A percentile compares a stretch with the other conserved stretches of the same genome.
These are phyloP conservation scores for Chesias legatella DNA, from an alignment of 2,888 invertebrate species.

Conservation along the genomic window DNA sequence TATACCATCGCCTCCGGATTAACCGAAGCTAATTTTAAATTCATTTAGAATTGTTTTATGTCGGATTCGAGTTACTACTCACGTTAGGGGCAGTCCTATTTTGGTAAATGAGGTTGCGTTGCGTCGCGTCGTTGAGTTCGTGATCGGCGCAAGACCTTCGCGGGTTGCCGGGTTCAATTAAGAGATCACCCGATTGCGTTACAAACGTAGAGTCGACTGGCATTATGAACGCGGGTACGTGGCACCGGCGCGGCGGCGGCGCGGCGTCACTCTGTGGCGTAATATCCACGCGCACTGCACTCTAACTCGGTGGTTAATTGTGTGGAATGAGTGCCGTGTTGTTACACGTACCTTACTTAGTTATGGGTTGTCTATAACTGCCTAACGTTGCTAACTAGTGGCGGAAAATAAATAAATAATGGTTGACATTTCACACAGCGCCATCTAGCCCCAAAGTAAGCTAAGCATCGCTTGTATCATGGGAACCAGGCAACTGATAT, in stretches of 20 bases:
- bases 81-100: slow-evolving; percentile 28
- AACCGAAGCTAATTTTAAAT: slow-evolving; percentile 4
- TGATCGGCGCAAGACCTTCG: slow-evolving; percentile 52
- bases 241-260: too few relatives aligned
- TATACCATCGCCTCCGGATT: too few relatives aligned
- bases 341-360: slow-evolving; percentile 25
- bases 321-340: slow-evolving; percentile 42
- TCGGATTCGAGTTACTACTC: slow-evolving; percentile 11
- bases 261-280: slow-evolving; percentile 56
- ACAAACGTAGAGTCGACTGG: slow-evolving; percentile 49
- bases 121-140: slow-evolving; percentile 30
- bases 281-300: slow-evolving; percentile 57
- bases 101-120: slow-evolving; percentile 36
- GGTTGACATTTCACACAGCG: too few relatives aligned
- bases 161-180: slow-evolving; percentile 61
- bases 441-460: too few relatives aligned
- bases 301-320: slow-evolving; percentile 51
- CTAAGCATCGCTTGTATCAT: too few relatives aligned
- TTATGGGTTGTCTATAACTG: slow-evolving; percentile 9
- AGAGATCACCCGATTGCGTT: slow-evolving; percentile 59
- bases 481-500: too few relatives aligned
- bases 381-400: slow-evolving; percentile 34
- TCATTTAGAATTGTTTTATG: slow-evolving; percentile 1
- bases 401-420: too few relatives aligned
- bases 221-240: slow-evolving; percentile 56